Percentiles rank a stretch among this genome's conserved stretches.
Conservation (phyloP, 2,797 vertebrate species). For the Sphenopsis melanotis region DNA sequence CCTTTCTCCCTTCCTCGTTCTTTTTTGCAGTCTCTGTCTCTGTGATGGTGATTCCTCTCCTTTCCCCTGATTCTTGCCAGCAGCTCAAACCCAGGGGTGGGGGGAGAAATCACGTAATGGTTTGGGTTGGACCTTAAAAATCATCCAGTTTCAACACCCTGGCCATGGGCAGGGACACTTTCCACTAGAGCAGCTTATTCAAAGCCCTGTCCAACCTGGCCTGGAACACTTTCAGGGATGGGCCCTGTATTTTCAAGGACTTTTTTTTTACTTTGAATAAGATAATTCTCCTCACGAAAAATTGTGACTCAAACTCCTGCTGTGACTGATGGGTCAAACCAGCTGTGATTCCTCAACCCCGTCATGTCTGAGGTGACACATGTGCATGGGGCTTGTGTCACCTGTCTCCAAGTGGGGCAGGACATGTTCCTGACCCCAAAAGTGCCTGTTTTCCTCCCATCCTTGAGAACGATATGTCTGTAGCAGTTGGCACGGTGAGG, state of each 20-base stretch:
- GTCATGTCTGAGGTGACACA: not conserved
- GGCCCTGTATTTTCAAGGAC: not conserved
- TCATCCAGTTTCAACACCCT: not conserved
- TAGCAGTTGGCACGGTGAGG: not conserved
- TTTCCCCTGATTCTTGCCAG: rapidly evolving
- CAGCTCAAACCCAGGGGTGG: not conserved
- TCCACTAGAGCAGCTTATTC: not conserved
- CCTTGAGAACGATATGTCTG: not conserved
- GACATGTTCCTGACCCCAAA: not conserved
- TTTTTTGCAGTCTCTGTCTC: not conserved
- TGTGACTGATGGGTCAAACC: not conserved
- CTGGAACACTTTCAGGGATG: not conserved
- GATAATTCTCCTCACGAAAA: not conserved
- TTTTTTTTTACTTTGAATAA: not conserved
- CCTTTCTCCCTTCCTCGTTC: not conserved
- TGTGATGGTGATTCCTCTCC: not conserved
- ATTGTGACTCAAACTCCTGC: not conserved
- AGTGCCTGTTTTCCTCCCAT: not conserved
- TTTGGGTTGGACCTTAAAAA: not conserved
- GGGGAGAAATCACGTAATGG: not conserved
- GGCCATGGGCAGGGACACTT: not conserved
- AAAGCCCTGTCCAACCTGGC: not conserved
- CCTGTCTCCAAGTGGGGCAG: not conserved
- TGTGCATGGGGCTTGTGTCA: not conserved
- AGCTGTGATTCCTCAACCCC: not conserved